A percentile compares a stretch with the other conserved stretches of the same genome.
Evolutionary conservation across 2,113 vertebrate species (phyloP).

Genomic region (Sardina pilchardus): DNA sequence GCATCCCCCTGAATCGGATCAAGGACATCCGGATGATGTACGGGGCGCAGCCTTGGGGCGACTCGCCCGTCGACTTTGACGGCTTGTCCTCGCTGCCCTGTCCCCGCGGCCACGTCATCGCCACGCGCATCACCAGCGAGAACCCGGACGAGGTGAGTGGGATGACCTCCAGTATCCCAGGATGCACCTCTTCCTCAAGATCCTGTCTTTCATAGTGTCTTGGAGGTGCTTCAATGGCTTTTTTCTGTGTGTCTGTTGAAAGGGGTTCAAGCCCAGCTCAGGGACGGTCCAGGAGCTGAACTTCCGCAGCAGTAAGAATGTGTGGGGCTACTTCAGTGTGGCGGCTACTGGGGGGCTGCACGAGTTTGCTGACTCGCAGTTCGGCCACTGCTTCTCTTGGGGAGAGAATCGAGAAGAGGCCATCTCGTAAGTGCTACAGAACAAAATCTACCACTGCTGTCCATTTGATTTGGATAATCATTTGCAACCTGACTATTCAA

Average conservation of each 20-base stretch:
- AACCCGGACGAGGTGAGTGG: constrained; percentile 91
- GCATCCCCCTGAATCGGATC: constrained; percentile 92
- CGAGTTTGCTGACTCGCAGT: constrained; percentile 97
- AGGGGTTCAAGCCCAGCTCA: constrained; percentile 98
- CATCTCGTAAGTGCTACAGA: constrained; percentile 87
- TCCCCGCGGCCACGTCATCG: constrained; percentile 94
- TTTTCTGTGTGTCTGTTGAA: constrained; percentile 40
- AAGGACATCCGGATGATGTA: constrained; percentile 97
- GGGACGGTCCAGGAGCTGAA: constrained; percentile 98
- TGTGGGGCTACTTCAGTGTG: constrained; percentile 99
- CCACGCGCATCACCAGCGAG: constrained; percentile 97
- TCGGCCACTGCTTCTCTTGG: constrained; percentile 99
- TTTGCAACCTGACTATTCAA: neutral
- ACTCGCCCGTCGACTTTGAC: constrained; percentile 90
- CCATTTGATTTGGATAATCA: neutral
- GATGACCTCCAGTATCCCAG: neutral
- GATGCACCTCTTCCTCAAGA: neutral
- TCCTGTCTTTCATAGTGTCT: neutral
- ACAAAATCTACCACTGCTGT: neutral
- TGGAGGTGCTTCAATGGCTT: neutral
- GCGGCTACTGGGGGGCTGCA: constrained; percentile 96
- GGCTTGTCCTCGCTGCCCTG: constrained; percentile 83
- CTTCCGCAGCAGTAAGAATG: constrained; percentile 98
- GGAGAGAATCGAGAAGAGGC: constrained; percentile 98
- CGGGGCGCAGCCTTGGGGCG: constrained; percentile 91